A percentile compares a stretch with the other conserved stretches of the same genome.
Evolutionary conservation across 2,113 vertebrate species (phyloP).

Genomic region (Erythrolamprus reginae): DNA sequence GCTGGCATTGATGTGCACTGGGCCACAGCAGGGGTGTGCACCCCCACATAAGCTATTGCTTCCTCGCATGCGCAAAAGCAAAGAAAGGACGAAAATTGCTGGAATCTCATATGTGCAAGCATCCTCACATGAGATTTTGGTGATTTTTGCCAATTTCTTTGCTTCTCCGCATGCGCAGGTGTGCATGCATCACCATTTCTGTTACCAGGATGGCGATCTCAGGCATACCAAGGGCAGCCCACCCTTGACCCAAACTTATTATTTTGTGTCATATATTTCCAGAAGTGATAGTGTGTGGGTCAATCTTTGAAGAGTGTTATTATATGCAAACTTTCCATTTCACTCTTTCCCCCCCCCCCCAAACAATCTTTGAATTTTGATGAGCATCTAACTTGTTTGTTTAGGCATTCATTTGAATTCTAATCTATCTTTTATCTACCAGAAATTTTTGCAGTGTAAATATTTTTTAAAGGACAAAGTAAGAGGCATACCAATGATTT

Average conservation of each 20-base stretch:
- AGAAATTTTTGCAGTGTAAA: neutral
- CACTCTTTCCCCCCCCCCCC: neutral
- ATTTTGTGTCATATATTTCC: neutral
- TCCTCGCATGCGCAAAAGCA: no score
- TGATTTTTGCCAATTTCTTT: no score
- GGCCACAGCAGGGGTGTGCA: no score
- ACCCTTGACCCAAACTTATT: neutral
- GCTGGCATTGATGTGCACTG: no score
- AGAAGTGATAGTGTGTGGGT: neutral
- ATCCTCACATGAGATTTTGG: no score
- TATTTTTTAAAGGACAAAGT: neutral
- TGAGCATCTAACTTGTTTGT: neutral
- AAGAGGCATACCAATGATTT: neutral
- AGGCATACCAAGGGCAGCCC: no score
- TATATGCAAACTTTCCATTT: neutral
- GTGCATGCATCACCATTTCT: no score
- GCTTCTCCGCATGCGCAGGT: no score
- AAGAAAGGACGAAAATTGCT: no score
- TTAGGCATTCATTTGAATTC: neutral
- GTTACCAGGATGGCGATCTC: no score
- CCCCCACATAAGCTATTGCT: no score
- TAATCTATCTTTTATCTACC: neutral
- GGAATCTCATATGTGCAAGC: no score
- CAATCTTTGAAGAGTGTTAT: neutral
- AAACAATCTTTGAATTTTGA: neutral